phyloP scores from a whole-genome alignment of 2,797 vertebrate species.

The Myioborus melanocephalus region DNA sequence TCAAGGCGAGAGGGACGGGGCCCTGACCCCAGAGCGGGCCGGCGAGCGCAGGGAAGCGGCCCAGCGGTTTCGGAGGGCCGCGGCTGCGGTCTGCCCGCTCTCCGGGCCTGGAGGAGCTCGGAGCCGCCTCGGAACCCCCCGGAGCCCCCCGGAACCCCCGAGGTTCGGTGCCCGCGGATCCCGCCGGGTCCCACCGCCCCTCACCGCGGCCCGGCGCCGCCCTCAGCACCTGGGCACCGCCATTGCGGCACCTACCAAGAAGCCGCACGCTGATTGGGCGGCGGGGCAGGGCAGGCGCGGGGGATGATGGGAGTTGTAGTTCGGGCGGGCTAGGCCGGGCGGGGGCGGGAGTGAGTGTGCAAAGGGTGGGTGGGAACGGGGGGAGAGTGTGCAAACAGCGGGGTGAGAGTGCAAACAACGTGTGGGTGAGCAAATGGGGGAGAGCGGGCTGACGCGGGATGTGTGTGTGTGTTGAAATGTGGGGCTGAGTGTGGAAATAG shows the following conservation, averaged over 20 bases:
- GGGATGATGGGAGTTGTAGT: slow-evolving; percentile 13
- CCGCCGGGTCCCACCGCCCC: neutral
- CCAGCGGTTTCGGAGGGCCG: neutral
- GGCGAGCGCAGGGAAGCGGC: neutral
- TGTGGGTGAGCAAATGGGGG: neutral
- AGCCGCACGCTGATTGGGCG: neutral
- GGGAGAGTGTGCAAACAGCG: neutral
- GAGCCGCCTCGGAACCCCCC: neutral
- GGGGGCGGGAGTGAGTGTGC: neutral
- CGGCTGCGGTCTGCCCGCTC: neutral
- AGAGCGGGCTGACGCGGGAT: neutral
- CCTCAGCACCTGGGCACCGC: slow-evolving; percentile 11
- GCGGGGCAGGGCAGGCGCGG: neutral
- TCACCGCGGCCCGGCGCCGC: neutral
- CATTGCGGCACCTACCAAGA: slow-evolving; percentile 8
- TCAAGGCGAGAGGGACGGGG: neutral
- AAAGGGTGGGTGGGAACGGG: neutral
- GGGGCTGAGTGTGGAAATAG: neutral
- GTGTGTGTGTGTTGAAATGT: neutral
- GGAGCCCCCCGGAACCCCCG: too few species aligned
- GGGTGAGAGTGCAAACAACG: neutral
- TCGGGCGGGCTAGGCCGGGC: rapidly evolving
- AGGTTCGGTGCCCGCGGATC: neutral
- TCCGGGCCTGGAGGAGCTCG: neutral
- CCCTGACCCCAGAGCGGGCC: neutral